Evolutionary conservation across 2,797 vertebrate species (phyloP).

Genomic region (Gobionotothen gibberifrons): DNA sequence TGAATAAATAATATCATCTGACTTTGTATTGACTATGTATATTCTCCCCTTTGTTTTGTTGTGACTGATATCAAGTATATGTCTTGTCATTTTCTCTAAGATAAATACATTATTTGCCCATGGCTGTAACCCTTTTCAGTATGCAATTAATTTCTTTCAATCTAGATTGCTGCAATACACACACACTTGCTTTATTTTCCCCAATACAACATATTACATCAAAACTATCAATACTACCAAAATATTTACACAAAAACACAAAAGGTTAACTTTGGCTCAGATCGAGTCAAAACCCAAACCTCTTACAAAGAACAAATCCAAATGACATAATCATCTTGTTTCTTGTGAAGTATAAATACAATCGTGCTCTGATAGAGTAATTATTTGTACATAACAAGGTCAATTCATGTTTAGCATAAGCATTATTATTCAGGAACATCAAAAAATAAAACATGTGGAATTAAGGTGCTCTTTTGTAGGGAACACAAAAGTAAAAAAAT

Average conservation of each 20-base stretch:
- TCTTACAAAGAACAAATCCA: conserved; percentile 1
- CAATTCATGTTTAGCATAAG: background rate
- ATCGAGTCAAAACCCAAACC: conserved; percentile 2
- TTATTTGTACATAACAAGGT: background rate
- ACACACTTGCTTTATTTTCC: background rate
- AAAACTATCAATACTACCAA: conserved; percentile 14
- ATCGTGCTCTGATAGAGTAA: conserved; percentile 2
- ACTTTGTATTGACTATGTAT: too few species aligned
- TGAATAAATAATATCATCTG: too few species aligned
- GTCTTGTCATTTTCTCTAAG: too few species aligned
- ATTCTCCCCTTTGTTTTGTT: too few species aligned
- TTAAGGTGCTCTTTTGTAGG: too few species aligned
- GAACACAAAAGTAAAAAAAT: too few species aligned
- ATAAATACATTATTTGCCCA: background rate
- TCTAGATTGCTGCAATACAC: conserved; percentile 14
- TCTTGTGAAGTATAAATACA: background rate
- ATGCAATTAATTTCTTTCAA: background rate
- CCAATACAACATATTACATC: conserved; percentile 17
- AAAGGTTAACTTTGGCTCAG: conserved; percentile 7
- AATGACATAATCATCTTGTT: background rate
- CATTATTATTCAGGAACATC: background rate
- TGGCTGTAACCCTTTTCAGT: background rate
- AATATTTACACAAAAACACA: conserved; percentile 47
- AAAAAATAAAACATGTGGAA: too few species aligned
- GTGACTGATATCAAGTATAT: too few species aligned